Conservation (phyloP, 2,113 vertebrate species). For the Mesocricetus auratus region DNA sequence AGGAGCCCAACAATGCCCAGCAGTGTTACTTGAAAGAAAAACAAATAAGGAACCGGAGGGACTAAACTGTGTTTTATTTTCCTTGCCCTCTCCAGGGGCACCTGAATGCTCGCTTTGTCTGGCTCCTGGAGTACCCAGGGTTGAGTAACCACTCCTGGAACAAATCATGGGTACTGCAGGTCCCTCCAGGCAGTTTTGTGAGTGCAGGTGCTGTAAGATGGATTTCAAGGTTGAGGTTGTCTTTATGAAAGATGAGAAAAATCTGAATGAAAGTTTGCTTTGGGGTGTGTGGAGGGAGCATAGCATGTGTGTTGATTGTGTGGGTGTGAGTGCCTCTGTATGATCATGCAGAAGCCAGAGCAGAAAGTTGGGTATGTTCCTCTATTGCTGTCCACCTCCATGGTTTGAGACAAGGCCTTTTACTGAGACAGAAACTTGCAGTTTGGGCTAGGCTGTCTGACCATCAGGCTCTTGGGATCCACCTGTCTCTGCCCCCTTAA, state of each 20-base stretch:
- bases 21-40: conserved; percentile 53
- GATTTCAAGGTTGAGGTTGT: background rate
- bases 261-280: background rate
- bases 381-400: background rate
- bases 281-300: background rate
- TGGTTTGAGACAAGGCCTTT: background rate
- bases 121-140: background rate
- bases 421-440: background rate
- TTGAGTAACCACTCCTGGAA: background rate
- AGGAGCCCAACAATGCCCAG: background rate
- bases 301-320: background rate
- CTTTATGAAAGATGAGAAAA: background rate
- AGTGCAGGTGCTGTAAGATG: background rate
- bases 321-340: background rate
- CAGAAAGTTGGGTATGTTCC: background rate
- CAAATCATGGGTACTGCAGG: accelerated
- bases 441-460: background rate
- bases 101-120: conserved; percentile 59
- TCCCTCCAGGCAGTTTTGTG: background rate
- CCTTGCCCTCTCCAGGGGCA: background rate
- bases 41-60: conserved; percentile 42
- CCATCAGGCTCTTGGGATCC: background rate
- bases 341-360: background rate
- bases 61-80: conserved; percentile 7
- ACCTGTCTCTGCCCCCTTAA: background rate